Evolutionary conservation across 2,797 vertebrate genomes (phyloP).

Genomic region (Coregonus ussuriensis): DNA sequence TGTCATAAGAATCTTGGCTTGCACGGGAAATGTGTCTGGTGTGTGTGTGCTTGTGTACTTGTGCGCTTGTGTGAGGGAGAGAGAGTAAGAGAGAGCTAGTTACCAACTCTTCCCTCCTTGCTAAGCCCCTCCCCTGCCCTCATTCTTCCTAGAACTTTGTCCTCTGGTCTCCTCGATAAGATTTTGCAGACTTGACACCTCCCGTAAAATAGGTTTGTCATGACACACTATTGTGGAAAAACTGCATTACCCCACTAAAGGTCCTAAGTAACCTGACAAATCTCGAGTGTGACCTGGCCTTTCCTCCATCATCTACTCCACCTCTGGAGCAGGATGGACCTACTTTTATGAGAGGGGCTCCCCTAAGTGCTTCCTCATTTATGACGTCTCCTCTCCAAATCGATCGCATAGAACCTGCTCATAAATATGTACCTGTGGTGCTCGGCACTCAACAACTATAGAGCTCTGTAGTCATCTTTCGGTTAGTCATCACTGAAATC

Average conservation of each 20-base stretch:
- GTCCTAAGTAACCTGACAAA: not conserved
- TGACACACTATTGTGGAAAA: not conserved
- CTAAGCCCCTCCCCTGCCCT: not conserved
- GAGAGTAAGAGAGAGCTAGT: not conserved
- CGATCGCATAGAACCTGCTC: not conserved
- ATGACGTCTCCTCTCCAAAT: not conserved
- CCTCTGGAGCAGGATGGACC: not conserved
- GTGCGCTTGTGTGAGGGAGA: not conserved
- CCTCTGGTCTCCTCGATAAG: not conserved
- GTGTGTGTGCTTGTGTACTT: not conserved
- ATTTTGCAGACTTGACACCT: not conserved
- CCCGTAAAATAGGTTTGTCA: not conserved
- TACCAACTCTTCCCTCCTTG: not conserved
- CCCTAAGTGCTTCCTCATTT: not conserved
- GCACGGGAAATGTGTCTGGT: not conserved
- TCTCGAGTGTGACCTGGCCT: conserved; percentile 7
- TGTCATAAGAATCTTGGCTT: not conserved
- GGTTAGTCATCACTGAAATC: not conserved
- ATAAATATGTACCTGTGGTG: not conserved
- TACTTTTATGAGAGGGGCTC: not conserved
- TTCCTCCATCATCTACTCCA: not conserved
- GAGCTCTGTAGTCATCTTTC: not conserved
- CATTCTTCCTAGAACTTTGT: not conserved
- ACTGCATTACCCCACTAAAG: not conserved
- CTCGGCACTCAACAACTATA: not conserved